Base-by-base conservation (phyloP, 2,113 vertebrate genomes). In the Sorex araneus region DNA sequence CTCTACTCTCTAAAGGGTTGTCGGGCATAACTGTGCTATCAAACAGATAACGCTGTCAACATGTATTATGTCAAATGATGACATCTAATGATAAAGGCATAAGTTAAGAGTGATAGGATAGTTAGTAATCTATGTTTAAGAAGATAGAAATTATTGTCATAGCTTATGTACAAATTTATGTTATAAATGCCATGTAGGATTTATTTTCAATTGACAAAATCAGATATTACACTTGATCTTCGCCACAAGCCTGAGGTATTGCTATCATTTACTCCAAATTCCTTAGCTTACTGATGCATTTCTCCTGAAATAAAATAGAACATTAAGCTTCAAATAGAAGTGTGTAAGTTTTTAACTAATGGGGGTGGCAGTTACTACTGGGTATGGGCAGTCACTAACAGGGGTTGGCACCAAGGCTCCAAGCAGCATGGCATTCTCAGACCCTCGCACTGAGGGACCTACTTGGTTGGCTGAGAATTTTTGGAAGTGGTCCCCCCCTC, bases 241-340 rank as follows among this genome's bases (percentile, higher is more conserved):
- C 23, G 57, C 19, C 57, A 60, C 18, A 60, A 60, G 21, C 6
- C 54, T 23, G 21, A 60, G 57, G 21, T 60, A 60, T 19, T 60
- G 57, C 18, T 60, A 60, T 21, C 57, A 60, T 60, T 60, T 60
- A 60, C 21, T 60, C 18, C 57, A 87, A 84, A 87, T 9, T 47
- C 21, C 57, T 64, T 54, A 10, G 50, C 60, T 79, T 50, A 89
- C 79, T 47, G 43, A 43, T 87, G 8, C 6, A 25, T 60, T 19
- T 69, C 23, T 80, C 73, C 54, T 78, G 43, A 45, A 92, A 43
- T 92, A 57, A 81, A 23, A 70, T 34, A 32, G 32, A 23, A 81
- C 32, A 43, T 40, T 36, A 80, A 90, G 76, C 84, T 76, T 89
- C 57, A 75, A 80, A 85, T 2, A 84, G 45, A 84, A 90, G 21